Evolutionary conservation across 2,888 invertebrate species (phyloP).

Genomic region (Troides helena): DNA sequence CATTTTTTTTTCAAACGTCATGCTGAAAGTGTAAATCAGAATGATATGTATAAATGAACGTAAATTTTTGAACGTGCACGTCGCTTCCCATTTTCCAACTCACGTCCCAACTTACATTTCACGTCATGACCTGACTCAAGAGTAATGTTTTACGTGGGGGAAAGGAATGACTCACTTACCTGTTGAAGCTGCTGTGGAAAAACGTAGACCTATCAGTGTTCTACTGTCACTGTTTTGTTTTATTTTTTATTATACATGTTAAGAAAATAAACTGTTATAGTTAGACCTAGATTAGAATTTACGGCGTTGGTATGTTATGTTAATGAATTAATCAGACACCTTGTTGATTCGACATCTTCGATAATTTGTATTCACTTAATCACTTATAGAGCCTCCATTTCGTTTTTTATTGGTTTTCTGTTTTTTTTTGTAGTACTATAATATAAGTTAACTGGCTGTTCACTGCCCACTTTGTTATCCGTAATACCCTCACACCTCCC

Average conservation of each 20-base stretch:
- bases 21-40: constrained; percentile 31
- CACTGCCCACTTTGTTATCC: too few relatives aligned
- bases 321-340: too few relatives aligned
- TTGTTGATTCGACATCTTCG: too few relatives aligned
- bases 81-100: constrained; percentile 38
- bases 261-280: too few relatives aligned
- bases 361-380: too few relatives aligned
- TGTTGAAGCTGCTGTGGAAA: constrained; percentile 60
- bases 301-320: too few relatives aligned
- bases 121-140: constrained; percentile 54
- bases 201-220: constrained; percentile 43
- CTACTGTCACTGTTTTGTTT: constrained; percentile 34
- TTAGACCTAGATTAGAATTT: too few relatives aligned
- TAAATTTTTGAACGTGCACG: constrained; percentile 42
- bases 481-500: too few relatives aligned
- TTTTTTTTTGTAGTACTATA: too few relatives aligned
- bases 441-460: too few relatives aligned
- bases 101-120: constrained; percentile 43
- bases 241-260: background rate
- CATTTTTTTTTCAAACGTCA: background rate
- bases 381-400: too few relatives aligned
- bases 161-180: constrained; percentile 74
- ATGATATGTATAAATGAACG: constrained; percentile 42
- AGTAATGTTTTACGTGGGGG: constrained; percentile 53
- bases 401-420: too few relatives aligned